Conservation (phyloP, 1,140 invertebrate genomes). For the Drosophila quadrilineata region DNA sequence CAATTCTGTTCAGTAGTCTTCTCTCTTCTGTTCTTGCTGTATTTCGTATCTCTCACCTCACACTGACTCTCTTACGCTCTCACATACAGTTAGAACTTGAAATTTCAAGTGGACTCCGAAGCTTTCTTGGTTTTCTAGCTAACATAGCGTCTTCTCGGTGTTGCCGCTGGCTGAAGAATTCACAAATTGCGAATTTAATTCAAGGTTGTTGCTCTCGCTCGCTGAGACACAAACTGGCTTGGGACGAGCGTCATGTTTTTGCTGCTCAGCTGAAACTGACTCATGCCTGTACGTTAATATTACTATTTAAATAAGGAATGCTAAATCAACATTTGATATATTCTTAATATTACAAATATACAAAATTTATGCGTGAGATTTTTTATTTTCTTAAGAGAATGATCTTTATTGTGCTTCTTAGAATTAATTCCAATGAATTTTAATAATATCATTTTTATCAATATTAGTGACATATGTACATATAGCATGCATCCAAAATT, state of each 20-base stretch:
- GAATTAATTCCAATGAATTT: conserved; percentile 43
- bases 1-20: conserved; percentile 8
- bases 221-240: conserved; percentile 23
- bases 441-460: no score
- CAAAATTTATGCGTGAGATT: not conserved
- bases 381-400: conserved; percentile 4
- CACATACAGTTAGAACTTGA: conserved; percentile 70
- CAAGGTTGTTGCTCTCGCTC: conserved; percentile 71
- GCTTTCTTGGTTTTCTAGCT: conserved; percentile 15
- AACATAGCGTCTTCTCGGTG: conserved; percentile 18
- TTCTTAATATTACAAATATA: no score
- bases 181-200: conserved; percentile 76
- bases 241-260: conserved; percentile 29
- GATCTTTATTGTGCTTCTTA: not conserved
- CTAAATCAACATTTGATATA: no score
- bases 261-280: not conserved
- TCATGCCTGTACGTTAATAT: not conserved
- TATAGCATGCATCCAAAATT: no score
- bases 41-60: not conserved
- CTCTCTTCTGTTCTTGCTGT: conserved; percentile 12
- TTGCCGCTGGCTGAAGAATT: conserved; percentile 54
- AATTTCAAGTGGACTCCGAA: conserved; percentile 50
- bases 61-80: conserved; percentile 26
- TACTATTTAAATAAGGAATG: conserved; percentile 10
- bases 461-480: no score